Evolutionary conservation across 2,888 invertebrate genomes (phyloP), one percentile per base, ranked within the genome.

Genomic region (Zaprionus obscuricornis): DNA sequence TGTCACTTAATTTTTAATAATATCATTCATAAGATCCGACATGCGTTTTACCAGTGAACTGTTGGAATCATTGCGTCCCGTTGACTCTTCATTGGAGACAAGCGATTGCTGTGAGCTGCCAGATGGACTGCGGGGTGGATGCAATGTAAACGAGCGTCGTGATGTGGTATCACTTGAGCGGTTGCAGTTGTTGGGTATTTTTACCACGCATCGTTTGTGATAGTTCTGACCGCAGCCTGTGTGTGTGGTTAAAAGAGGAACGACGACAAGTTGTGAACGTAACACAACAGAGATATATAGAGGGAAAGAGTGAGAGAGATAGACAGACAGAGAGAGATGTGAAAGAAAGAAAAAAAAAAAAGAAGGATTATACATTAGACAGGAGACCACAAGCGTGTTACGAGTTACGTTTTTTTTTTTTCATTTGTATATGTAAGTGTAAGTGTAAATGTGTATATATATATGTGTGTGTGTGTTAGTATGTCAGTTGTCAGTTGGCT

Each of bases 181-280:
- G 51, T 94, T 94, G 92, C 99, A 99, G 92, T 99, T 98, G 89
- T 98, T 98, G 40, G 99, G 99, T 69, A 99, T 97, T 91, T 98
- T 98, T 70, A 98, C 96, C 37, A 96, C 96, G 90, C 96, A 99
- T 42, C 99, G 93, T 91, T 99, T 99, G 92, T 99, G 99, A 92
- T 97, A 99, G 92, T 98, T 99, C 88, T 97, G 94, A 8, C 98
- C 96, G 92, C 99, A 99, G 74, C 98, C 98, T 98, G 91, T 13
- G 90, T 40, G 24, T 10, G 47, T 22, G 39, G 3, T 17, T 22
- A n/a, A 26, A 26, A 13, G 29, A 27, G 29, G 22, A 34, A 18
- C 36, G n/a, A 40, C n/a, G n/a, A n/a, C n/a, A n/a, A n/a, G n/a
- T n/a, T n/a, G n/a, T n/a, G n/a, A n/a, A n/a, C n/a, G n/a, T n/a